Base-by-base conservation (phyloP, 2,113 vertebrate genomes). In the Benitochromis conjunctus region DNA sequence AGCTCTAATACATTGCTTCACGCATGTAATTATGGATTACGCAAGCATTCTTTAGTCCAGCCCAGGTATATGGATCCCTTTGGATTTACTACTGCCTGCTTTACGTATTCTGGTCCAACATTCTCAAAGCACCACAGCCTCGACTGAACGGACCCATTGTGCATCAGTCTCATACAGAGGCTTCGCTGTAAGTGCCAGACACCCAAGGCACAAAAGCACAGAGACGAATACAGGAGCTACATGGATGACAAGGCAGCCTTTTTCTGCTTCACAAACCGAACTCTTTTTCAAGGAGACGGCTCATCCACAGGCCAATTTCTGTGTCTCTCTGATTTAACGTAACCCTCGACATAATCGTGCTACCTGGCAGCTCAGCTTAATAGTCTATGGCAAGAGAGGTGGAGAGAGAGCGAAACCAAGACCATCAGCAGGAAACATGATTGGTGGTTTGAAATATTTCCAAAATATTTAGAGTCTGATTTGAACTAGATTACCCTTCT, bases 101-200 rank as follows among this genome's bases (percentile, higher is more conserved):
- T 92, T 58, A 77, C 55, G 53, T 82, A 82, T 90, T 87, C 84
- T 60, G 66, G 19, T 81, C 57, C 14, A 62, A 55, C 79, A 88
- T 83, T 82, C 82, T 87, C 71, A 18, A 62, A 83, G 48, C 82
- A 79, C 46, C 87, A 81, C 54, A 79, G 58, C 26, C 26, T 38
- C 4, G 9, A 55, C 76, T 95, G 93, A 95, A 94, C 93, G 85
- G 78, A 58, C 43, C 84, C 82, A 91, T 91, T 95, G 93, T 95
- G 80, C 88, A 82, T 89, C 78, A 48, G 83, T 83, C 36, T 79
- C 48, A 60, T 80, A 91, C 92, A 94, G 92, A 94, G 85, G 90
- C 82, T 84, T 71, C 83, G 84, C 87, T 92, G 80, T 93, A 83
- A 19, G 31, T 51, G 76, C 62, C 83, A 81, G 69, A 76, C 83